Evolutionary conservation across 2,797 vertebrate species (phyloP).

Genomic region (Simalia tracyae): DNA sequence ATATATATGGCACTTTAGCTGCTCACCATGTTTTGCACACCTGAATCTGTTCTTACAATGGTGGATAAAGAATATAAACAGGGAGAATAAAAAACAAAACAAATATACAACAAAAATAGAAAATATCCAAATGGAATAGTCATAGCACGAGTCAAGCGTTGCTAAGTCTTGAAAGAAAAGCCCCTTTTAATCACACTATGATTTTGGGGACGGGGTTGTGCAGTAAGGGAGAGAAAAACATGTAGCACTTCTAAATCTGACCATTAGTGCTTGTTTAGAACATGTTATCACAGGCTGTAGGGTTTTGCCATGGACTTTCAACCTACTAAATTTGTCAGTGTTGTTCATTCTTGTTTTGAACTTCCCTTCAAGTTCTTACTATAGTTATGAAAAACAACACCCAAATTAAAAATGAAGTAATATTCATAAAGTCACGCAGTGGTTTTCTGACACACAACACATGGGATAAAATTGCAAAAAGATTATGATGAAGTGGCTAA

Average conservation of each 20-base stretch:
- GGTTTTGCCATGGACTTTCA: conserved; percentile 22
- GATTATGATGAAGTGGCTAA: background rate
- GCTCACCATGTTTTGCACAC: background rate
- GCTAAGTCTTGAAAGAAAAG: background rate
- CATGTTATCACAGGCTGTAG: conserved; percentile 2
- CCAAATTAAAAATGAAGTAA: background rate
- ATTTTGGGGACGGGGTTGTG: background rate
- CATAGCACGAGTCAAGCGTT: background rate
- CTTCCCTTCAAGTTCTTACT: background rate
- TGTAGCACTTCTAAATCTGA: background rate
- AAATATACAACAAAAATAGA: background rate
- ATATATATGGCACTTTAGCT: background rate
- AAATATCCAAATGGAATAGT: background rate
- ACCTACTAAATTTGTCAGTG: background rate
- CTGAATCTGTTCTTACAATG: background rate
- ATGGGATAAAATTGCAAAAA: background rate
- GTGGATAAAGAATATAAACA: background rate
- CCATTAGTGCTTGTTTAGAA: background rate
- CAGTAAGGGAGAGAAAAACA: background rate
- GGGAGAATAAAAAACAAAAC: background rate
- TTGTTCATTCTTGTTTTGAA: conserved; percentile 1
- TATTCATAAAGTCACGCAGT: background rate
- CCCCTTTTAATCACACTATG: background rate
- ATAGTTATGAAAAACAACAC: background rate
- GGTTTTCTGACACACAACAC: background rate